Evolutionary conservation across 2,888 invertebrate species (phyloP).

Genomic region (Polyommatus iphigenia): DNA sequence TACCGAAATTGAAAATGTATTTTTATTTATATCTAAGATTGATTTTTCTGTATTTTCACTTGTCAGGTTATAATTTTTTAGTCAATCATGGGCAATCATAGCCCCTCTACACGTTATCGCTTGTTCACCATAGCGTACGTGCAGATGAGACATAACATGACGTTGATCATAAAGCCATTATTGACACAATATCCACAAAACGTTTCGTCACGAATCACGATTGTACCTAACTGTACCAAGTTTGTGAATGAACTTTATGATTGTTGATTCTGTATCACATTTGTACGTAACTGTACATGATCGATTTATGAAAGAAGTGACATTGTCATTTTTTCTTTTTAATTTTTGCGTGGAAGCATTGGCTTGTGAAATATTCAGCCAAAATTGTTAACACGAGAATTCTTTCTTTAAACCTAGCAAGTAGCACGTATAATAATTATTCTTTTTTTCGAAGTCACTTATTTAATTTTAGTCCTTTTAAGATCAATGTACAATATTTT

Average conservation of each 20-base stretch:
- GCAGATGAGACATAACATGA: conserved; percentile 1
- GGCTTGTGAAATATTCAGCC: too few species aligned
- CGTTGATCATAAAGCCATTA: conserved; percentile 34
- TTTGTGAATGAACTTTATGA: conserved; percentile 35
- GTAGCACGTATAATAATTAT: too few species aligned
- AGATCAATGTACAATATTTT: background rate
- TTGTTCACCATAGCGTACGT: background rate
- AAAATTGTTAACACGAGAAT: too few species aligned
- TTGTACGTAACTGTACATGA: conserved; percentile 9
- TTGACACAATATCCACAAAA: conserved; percentile 50
- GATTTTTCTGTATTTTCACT: too few species aligned
- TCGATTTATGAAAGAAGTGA: background rate
- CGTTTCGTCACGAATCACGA: conserved; percentile 53
- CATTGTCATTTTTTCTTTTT: background rate
- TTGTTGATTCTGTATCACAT: conserved; percentile 29
- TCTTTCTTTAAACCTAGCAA: too few species aligned
- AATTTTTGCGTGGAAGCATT: background rate
- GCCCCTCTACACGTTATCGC: background rate
- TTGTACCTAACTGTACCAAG: conserved; percentile 38
- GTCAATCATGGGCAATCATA: too few species aligned
- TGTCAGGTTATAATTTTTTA: too few species aligned
- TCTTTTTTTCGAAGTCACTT: too few species aligned
- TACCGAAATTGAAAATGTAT: too few species aligned
- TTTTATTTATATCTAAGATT: too few species aligned
- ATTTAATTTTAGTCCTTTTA: too few species aligned